phyloP scores from a whole-genome alignment of 2,888 invertebrate species.

The Tiphia femorata region DNA sequence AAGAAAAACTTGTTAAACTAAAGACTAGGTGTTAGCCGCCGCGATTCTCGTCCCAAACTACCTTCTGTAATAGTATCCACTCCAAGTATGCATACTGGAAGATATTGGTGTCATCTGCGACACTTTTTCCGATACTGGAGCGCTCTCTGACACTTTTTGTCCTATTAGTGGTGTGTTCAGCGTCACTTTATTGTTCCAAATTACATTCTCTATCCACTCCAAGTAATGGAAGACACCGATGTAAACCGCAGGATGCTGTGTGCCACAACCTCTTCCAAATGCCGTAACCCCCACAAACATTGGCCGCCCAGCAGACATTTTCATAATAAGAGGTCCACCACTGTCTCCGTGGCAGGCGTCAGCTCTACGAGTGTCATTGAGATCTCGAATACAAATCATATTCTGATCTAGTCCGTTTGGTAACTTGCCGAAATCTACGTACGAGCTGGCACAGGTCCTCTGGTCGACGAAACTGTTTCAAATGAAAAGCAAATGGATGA shows the following conservation, averaged over 20 bases:
- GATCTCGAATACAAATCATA: slow-evolving; percentile 56
- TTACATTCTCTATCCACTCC: slow-evolving; percentile 64
- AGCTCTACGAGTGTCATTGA: slow-evolving; percentile 38
- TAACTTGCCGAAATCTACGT: slow-evolving; percentile 36
- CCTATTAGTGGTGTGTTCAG: no score
- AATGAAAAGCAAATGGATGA: no score
- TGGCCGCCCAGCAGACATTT: slow-evolving; percentile 29
- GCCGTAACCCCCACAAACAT: slow-evolving; percentile 59
- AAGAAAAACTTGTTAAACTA: no score
- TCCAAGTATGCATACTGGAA: no score
- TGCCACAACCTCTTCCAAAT: slow-evolving; percentile 58
- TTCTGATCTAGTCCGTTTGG: slow-evolving; percentile 51
- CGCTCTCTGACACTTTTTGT: no score
- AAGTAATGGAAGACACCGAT: slow-evolving; percentile 53
- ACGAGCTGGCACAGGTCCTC: slow-evolving; percentile 42
- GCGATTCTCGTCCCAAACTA: no score
- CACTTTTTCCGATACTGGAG: no score
- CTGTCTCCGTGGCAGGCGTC: slow-evolving; percentile 62
- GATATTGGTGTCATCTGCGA: no score
- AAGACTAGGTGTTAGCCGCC: no score
- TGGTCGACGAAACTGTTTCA: slow-evolving; percentile 48
- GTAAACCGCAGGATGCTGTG: slow-evolving; percentile 54
- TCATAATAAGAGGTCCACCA: slow-evolving; percentile 58
- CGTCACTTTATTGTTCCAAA: no score
- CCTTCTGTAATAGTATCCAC: no score